These are phyloP conservation scores for Indicator indicator DNA, from an alignment of 2,113 vertebrate species.

Conservation along the genomic window DNA sequence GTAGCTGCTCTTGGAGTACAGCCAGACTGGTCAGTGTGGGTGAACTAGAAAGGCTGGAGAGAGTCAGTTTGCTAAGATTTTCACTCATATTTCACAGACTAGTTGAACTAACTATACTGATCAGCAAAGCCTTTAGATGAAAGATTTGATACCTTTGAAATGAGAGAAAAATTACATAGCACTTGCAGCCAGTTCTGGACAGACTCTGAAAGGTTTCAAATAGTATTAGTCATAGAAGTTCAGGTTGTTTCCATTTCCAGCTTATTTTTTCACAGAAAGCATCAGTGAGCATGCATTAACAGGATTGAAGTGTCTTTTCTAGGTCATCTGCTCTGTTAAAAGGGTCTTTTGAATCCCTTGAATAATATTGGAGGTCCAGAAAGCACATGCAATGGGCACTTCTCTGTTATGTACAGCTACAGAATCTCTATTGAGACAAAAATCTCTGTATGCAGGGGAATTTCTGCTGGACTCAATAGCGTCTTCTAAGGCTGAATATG, in stretches of 20 bases:
- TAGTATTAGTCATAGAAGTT: background rate
- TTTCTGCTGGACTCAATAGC: background rate
- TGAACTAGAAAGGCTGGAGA: background rate
- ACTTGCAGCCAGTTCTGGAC: background rate
- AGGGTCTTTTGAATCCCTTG: background rate
- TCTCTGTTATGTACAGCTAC: accelerated
- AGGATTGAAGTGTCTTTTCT: background rate
- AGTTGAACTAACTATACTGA: background rate
- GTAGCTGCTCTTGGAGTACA: constrained; percentile 44
- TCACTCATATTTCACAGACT: background rate
- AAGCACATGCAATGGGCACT: background rate
- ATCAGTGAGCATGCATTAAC: background rate
- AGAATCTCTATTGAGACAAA: background rate
- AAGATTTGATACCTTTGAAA: background rate
- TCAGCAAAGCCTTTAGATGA: background rate
- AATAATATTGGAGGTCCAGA: background rate
- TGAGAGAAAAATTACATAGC: background rate
- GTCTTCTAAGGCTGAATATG: background rate
- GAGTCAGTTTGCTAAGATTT: background rate
- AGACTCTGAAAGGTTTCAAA: background rate
- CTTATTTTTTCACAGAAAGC: background rate
- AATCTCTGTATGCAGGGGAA: background rate
- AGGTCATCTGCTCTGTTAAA: background rate
- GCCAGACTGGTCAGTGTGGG: constrained; percentile 26
- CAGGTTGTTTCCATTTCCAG: background rate